Evolutionary conservation across 2,113 vertebrate species (phyloP).

Genomic region (Leptosomus discolor): DNA sequence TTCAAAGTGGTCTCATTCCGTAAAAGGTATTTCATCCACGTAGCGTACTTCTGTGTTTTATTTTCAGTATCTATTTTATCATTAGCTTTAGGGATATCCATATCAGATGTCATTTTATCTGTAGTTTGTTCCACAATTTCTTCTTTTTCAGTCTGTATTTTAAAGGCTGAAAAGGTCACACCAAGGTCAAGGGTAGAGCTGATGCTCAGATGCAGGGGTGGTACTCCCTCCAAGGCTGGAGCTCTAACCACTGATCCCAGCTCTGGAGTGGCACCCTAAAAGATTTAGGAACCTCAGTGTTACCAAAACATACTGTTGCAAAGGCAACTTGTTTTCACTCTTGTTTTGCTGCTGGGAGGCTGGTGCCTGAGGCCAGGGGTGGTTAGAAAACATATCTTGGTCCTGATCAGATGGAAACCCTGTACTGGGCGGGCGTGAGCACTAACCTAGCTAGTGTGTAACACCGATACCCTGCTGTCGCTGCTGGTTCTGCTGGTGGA

Average conservation of each 20-base stretch:
- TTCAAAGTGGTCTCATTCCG: not conserved
- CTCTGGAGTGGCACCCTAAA: not conserved
- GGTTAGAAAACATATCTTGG: not conserved
- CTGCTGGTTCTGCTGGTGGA: not conserved
- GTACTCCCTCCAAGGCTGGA: not conserved
- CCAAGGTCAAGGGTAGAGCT: not conserved
- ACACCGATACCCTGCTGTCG: rapidly evolving
- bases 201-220: not conserved
- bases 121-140: not conserved
- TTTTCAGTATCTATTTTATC: not conserved
- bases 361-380: not conserved
- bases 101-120: not conserved
- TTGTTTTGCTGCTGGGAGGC: not conserved
- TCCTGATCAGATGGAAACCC: not conserved
- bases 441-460: not conserved
- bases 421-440: not conserved
- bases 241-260: not conserved
- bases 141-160: not conserved
- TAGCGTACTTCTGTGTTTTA: not conserved
- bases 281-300: not conserved
- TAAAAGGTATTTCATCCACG: not conserved
- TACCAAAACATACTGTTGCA: not conserved
- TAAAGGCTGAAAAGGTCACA: not conserved
- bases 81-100: not conserved
- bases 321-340: not conserved